phyloP scores from a whole-genome alignment of 2,113 vertebrate genomes.

The Microcebus lehilahytsara region DNA sequence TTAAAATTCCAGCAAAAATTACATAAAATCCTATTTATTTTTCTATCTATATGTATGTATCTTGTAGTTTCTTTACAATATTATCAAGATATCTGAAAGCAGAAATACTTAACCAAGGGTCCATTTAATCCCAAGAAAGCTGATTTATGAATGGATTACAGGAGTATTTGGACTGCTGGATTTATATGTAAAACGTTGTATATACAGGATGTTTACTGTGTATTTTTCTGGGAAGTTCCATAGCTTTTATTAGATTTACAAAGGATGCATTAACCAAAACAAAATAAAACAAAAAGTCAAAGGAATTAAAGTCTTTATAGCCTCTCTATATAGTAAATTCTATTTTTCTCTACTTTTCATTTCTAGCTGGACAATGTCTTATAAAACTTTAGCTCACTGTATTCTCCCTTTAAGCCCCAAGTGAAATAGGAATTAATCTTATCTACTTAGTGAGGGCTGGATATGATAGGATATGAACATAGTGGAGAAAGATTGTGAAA shows the following conservation, averaged over 20 bases:
- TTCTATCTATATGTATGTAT: not conserved
- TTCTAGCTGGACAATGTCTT: not conserved
- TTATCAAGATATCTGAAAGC: not conserved
- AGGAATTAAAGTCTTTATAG: not conserved
- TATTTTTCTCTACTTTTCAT: not conserved
- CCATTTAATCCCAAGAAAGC: not conserved
- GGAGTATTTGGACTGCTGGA: not conserved
- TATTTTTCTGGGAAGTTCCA: not conserved
- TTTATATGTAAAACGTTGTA: not conserved
- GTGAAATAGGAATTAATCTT: not conserved
- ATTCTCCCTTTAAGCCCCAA: not conserved
- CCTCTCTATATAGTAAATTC: not conserved
- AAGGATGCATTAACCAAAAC: not conserved
- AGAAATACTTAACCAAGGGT: not conserved
- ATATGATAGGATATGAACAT: not conserved
- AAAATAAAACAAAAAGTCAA: not conserved
- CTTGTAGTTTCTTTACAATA: not conserved
- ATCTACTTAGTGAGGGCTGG: not conserved
- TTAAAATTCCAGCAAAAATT: not conserved
- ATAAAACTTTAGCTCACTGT: not conserved
- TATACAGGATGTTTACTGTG: not conserved
- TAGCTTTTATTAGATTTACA: not conserved
- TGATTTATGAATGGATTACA: not conserved
- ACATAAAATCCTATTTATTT: not conserved
- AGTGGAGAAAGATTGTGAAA: not conserved